Evolutionary conservation across 2,888 invertebrate species (phyloP), one percentile per base, ranked within the genome.

Genomic region (Phragmatobia fuliginosa): DNA sequence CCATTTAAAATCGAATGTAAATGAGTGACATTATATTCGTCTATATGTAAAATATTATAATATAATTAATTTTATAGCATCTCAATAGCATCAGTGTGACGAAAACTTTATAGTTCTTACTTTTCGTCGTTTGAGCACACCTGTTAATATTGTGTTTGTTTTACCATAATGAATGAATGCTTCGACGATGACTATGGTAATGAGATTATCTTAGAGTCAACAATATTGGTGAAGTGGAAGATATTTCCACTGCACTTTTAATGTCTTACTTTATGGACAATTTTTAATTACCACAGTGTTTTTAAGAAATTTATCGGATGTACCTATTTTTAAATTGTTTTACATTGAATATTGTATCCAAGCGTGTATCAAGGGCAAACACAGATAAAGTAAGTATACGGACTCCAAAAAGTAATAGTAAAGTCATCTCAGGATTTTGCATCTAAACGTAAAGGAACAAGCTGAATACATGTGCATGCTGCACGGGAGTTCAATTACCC

Each of bases 111-210:
- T 18, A 75, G 70, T 75, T 21, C 7, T 56, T 25, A 33, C 11
- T 58, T 8, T 21, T 31, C 78, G 79, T 77, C 77, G 73, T 76
- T 81, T 76, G 76, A 79, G 75, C 79, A 82, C 86, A 87, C 86
- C 86, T 87, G 82, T 83, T 82, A 75, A 76, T 71, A 62, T 74
- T 61, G 68, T 78, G 67, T 82, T 78, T 83, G 77, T 67, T 74
- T 66, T 62, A 28, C 70, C 66, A 70, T 74, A 79, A 79, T 79
- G 79, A 81, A 77, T 73, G 73, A 79, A 78, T 74, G 82, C 65
- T 75, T 67, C 28, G 64, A 75, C 71, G 68, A 74, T 70, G 71
- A 28, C 33, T 65, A 68, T 70, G 75, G 60, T 82, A 79, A 83
- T 76, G 74, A 74, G 72, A 70, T 69, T 69, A 75, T 63, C 67